Evolutionary conservation across 2,113 vertebrate genomes (phyloP).

Genomic region (Peromyscus polionotus): DNA sequence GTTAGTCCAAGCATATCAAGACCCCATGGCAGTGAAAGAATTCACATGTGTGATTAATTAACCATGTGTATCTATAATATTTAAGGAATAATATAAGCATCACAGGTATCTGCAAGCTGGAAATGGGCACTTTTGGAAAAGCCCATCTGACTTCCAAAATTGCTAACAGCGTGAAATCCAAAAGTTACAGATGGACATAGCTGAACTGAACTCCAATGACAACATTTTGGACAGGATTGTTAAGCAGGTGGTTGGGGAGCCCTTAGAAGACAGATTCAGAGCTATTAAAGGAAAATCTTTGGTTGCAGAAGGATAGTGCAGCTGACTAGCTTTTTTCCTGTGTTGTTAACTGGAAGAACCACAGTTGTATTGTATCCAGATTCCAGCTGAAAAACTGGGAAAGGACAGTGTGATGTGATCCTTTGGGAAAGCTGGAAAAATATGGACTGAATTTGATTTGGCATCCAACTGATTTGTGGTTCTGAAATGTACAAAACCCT

Average conservation of each 20-base stretch:
- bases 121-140: slow-evolving; percentile 53
- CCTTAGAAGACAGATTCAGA: slow-evolving; percentile 22
- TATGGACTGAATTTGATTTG: background rate
- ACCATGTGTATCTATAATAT: background rate
- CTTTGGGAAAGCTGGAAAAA: background rate
- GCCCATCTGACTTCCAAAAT: slow-evolving; percentile 56
- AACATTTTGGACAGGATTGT: slow-evolving; percentile 29
- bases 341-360: background rate
- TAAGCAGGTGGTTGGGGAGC: slow-evolving; percentile 47
- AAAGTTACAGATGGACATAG: slow-evolving; percentile 62
- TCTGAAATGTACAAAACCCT: background rate
- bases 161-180: slow-evolving; percentile 35
- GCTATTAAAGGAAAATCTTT: background rate
- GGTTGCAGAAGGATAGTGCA: background rate
- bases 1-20: background rate
- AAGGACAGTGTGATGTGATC: background rate
- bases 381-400: background rate
- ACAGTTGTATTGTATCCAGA: background rate
- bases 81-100: slow-evolving; percentile 34
- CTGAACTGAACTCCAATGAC: slow-evolving; percentile 58
- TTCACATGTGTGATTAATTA: background rate
- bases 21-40: background rate
- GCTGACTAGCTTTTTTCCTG: background rate
- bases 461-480: background rate
- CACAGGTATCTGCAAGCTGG: background rate